Evolutionary conservation across 2,797 vertebrate genomes (phyloP).

Genomic region (Centroberyx gerrardi): DNA sequence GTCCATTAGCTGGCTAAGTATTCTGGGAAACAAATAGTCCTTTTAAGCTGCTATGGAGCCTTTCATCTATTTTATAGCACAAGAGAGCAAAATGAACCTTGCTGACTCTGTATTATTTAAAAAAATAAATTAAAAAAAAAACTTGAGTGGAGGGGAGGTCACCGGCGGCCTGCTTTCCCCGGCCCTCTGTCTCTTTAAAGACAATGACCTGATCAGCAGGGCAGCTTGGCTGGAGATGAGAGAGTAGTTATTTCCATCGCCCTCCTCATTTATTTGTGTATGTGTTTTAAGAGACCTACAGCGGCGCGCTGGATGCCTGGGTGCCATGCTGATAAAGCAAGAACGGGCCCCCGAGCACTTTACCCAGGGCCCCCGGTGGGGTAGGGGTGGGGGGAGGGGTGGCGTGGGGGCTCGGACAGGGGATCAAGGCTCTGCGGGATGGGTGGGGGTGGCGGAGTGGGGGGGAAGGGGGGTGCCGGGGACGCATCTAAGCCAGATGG

Average conservation of each 20-base stretch:
- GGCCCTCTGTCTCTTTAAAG: slow-evolving; percentile 68
- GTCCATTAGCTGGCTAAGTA: slow-evolving; percentile 50
- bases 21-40: slow-evolving; percentile 60
- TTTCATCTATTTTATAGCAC: slow-evolving; percentile 57
- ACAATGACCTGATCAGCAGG: slow-evolving; percentile 72
- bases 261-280: slow-evolving; percentile 76
- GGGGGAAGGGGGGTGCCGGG: background rate
- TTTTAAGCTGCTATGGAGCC: slow-evolving; percentile 43
- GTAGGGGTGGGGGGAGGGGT: slow-evolving; percentile 46
- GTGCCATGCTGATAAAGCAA: slow-evolving; percentile 77
- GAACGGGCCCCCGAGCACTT: slow-evolving; percentile 61
- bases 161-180: slow-evolving; percentile 17
- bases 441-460: background rate
- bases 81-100: slow-evolving; percentile 41
- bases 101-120: slow-evolving; percentile 59
- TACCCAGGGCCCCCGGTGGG: slow-evolving; percentile 53
- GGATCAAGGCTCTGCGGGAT: slow-evolving; percentile 62
- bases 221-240: slow-evolving; percentile 77
- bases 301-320: slow-evolving; percentile 61
- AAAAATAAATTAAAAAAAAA: slow-evolving; percentile 17
- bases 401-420: slow-evolving; percentile 49
- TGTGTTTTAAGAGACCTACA: slow-evolving; percentile 73
- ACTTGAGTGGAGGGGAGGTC: slow-evolving; percentile 15
- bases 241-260: slow-evolving; percentile 76
- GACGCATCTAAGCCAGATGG: slow-evolving; percentile 61